phyloP scores from a whole-genome alignment of 2,113 vertebrate genomes.

The Oryzias javanicus region DNA sequence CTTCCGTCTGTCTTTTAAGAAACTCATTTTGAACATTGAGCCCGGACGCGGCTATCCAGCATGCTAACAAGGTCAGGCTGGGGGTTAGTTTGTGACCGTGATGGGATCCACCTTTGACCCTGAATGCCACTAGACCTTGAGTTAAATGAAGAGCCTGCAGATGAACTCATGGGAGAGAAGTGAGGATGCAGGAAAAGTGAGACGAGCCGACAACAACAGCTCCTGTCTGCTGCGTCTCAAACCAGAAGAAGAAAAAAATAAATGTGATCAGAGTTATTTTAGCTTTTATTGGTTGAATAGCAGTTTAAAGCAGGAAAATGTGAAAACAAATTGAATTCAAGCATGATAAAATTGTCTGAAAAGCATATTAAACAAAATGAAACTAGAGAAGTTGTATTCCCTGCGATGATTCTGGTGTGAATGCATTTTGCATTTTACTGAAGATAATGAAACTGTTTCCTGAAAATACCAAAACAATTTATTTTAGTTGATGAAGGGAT shows the following conservation, averaged over 20 bases:
- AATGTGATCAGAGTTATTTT: too few species aligned
- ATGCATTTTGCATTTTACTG: too few species aligned
- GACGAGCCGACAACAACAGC: not conserved
- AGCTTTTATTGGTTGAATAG: too few species aligned
- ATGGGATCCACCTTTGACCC: conserved; percentile 41
- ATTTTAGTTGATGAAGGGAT: too few species aligned
- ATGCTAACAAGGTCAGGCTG: conserved; percentile 36
- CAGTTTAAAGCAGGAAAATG: too few species aligned
- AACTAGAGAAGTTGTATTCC: too few species aligned
- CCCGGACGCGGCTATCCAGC: conserved; percentile 18
- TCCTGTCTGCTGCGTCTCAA: not conserved
- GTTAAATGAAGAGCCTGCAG: conserved; percentile 56
- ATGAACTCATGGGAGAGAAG: conserved; percentile 36
- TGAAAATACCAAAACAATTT: too few species aligned
- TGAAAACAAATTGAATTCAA: not conserved
- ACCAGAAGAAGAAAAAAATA: too few species aligned
- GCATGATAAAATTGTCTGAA: too few species aligned
- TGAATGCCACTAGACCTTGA: conserved; percentile 20
- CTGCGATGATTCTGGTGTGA: too few species aligned
- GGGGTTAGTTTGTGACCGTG: conserved; percentile 41
- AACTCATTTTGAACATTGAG: conserved; percentile 22
- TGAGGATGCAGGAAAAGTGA: not conserved
- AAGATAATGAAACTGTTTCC: not conserved
- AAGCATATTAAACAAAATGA: too few species aligned
- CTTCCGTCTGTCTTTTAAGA: conserved; percentile 37